These are phyloP conservation scores for Biston stratarius DNA, from an alignment of 2,888 invertebrate species.

Conservation along the genomic window DNA sequence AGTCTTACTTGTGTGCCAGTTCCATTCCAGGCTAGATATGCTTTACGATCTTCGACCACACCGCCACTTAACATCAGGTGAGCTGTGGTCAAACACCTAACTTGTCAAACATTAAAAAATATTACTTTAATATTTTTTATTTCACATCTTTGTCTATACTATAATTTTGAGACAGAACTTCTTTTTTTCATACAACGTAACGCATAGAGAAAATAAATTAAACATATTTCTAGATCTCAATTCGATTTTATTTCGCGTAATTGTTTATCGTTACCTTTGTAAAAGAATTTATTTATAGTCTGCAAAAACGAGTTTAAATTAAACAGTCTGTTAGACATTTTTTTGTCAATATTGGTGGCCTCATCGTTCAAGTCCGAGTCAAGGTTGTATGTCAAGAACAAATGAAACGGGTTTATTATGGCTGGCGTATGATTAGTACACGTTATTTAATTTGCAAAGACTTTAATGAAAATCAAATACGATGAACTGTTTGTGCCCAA, in stretches of 20 bases:
- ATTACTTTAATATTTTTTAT: no score
- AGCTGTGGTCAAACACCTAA: no score
- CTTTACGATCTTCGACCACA: no score
- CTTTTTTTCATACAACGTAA: no score
- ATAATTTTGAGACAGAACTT: no score
- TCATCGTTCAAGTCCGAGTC: slow-evolving; percentile 16
- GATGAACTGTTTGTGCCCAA: no score
- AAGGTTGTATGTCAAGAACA: slow-evolving; percentile 29
- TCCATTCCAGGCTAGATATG: no score
- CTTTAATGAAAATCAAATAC: background rate
- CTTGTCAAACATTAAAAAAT: no score
- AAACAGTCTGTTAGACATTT: slow-evolving; percentile 28
- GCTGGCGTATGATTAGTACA: background rate
- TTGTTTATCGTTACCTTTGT: background rate
- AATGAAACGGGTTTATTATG: slow-evolving; percentile 22
- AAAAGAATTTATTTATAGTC: background rate
- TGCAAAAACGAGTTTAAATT: slow-evolving; percentile 18
- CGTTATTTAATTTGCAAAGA: background rate
- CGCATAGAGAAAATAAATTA: no score
- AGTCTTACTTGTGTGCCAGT: no score
- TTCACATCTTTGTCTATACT: no score
- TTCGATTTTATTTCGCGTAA: background rate
- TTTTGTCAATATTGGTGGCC: slow-evolving; percentile 26
- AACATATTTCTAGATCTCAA: background rate
- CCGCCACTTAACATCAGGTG: no score